Percentiles rank a stretch among this genome's conserved stretches.
phyloP scores from a whole-genome alignment of 2,888 invertebrate genomes.

The Cancer borealis region DNA sequence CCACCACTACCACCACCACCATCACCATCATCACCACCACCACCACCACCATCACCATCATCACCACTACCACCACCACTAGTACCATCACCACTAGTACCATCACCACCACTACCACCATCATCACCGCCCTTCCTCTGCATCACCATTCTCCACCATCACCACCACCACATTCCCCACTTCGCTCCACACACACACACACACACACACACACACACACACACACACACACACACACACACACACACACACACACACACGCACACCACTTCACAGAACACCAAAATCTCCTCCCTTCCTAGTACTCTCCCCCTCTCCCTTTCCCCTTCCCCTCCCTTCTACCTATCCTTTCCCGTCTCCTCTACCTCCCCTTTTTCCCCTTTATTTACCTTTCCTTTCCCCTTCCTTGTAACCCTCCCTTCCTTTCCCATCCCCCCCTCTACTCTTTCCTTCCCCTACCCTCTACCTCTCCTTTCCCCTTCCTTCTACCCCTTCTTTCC shows the following conservation, averaged over 20 bases:
- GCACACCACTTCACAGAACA: no score
- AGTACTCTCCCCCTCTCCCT: background rate
- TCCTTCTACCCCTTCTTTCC: background rate
- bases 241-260: background rate
- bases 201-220: background rate
- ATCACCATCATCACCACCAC: conserved; percentile 3
- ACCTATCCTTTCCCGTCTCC: no score
- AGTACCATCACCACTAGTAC: background rate
- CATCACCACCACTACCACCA: background rate
- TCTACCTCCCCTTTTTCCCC: background rate
- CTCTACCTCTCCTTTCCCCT: background rate
- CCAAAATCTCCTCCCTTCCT: background rate
- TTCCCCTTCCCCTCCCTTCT: background rate
- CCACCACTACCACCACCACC: background rate
- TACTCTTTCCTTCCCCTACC: background rate
- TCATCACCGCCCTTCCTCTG: background rate
- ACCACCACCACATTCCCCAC: background rate
- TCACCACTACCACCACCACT: conserved; percentile 9
- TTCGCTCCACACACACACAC: background rate
- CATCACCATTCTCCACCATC: background rate
- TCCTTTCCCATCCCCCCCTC: background rate
- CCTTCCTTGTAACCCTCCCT: background rate
- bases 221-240: background rate
- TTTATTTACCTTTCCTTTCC: background rate
- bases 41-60: background rate